These are phyloP conservation scores for Tachuris rubrigastra DNA, from an alignment of 2,113 vertebrate genomes.

Conservation along the genomic window DNA sequence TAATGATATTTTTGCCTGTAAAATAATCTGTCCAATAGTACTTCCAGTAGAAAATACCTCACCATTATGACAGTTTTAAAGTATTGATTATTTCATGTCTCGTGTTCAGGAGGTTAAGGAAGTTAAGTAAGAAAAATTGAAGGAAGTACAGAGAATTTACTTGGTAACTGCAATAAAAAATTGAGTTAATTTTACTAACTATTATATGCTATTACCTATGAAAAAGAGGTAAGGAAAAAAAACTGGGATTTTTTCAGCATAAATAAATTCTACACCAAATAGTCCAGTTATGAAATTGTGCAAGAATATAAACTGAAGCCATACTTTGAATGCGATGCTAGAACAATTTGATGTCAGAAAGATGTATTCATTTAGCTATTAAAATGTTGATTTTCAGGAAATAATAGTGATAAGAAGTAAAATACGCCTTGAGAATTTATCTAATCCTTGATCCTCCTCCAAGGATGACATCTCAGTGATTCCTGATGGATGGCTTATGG, in stretches of 20 bases:
- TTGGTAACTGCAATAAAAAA: not conserved
- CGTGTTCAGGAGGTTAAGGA: not conserved
- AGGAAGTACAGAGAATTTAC: not conserved
- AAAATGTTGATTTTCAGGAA: not conserved
- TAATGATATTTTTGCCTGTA: not conserved
- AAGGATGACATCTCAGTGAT: not conserved
- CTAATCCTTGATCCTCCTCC: not conserved
- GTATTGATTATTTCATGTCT: not conserved
- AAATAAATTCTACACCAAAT: not conserved
- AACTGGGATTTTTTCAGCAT: not conserved
- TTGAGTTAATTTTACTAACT: not conserved
- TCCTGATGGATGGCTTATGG: not conserved
- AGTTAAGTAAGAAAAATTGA: not conserved
- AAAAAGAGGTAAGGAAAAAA: not conserved
- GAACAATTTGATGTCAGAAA: not conserved
- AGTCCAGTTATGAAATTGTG: not conserved
- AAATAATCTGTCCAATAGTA: not conserved
- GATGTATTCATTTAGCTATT: not conserved
- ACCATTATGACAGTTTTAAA: not conserved
- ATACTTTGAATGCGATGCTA: rapidly evolving
- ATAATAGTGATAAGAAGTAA: not conserved
- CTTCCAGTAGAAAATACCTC: not conserved
- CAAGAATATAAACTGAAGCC: not conserved
- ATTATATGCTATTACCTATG: not conserved
- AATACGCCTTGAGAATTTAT: not conserved